Conservation (phyloP, 2,888 invertebrate genomes). For the Aleiodes alternator region DNA sequence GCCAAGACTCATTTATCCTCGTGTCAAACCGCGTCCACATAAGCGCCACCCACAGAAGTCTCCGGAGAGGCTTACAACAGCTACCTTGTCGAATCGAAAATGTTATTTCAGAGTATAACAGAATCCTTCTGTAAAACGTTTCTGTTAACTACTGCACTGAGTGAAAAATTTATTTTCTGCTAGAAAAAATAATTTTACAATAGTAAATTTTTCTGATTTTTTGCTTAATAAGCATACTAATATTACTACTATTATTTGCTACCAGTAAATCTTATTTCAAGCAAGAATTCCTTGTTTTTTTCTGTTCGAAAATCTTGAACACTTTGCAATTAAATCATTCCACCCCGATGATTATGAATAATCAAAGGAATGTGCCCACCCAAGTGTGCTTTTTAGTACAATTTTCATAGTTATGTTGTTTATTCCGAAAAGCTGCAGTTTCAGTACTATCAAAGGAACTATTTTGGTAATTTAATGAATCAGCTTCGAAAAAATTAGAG, state of each 20-base stretch:
- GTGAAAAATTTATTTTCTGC: too few relatives aligned
- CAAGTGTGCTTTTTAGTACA: neutral
- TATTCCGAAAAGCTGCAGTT: neutral
- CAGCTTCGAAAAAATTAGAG: neutral
- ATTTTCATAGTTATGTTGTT: neutral
- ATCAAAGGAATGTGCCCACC: neutral
- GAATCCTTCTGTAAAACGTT: neutral
- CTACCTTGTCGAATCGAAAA: slow-evolving; percentile 25
- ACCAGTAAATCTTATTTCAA: too few relatives aligned
- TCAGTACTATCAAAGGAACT: slow-evolving; percentile 14
- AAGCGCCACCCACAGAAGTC: slow-evolving; percentile 42
- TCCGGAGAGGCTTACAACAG: slow-evolving; percentile 17
- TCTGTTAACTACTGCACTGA: slow-evolving; percentile 3
- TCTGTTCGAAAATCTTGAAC: too few relatives aligned
- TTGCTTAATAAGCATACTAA: too few relatives aligned
- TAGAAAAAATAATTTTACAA: too few relatives aligned
- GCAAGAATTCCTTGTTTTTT: too few relatives aligned
- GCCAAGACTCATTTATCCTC: slow-evolving; percentile 67
- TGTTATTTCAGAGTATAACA: neutral
- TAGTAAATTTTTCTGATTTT: too few relatives aligned
- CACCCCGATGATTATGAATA: slow-evolving; percentile 29
- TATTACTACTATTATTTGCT: too few relatives aligned
- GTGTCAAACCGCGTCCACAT: slow-evolving; percentile 58
- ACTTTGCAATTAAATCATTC: slow-evolving; percentile 24
- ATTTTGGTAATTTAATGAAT: slow-evolving; percentile 16